These are phyloP conservation scores for Bostrychus sinensis DNA, from an alignment of 2,113 vertebrate species.

Conservation along the genomic window DNA sequence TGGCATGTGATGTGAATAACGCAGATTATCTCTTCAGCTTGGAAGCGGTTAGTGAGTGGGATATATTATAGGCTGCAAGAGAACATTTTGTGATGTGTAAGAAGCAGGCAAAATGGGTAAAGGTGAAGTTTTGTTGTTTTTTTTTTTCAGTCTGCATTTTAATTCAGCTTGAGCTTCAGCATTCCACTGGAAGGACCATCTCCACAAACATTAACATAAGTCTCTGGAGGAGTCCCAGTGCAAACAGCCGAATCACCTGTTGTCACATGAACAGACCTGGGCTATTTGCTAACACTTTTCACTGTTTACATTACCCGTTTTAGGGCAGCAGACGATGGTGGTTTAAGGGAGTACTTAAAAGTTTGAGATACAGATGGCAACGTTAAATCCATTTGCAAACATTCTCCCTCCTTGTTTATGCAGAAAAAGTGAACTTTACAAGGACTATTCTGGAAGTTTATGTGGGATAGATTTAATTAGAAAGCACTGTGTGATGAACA, in stretches of 20 bases:
- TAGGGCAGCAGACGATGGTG: constrained; percentile 35
- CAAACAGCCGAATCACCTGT: constrained; percentile 46
- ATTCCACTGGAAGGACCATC: constrained; percentile 41
- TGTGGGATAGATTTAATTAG: neutral
- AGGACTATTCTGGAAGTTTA: neutral
- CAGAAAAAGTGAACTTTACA: constrained; percentile 1
- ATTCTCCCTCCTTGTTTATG: constrained; percentile 15
- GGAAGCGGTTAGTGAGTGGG: no score
- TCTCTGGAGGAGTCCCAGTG: constrained; percentile 9
- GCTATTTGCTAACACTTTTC: constrained; percentile 31
- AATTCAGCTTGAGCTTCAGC: neutral
- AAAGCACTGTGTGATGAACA: neutral
- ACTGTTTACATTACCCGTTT: constrained; percentile 32
- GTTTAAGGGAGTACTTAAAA: constrained; percentile 29
- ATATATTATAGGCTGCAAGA: no score
- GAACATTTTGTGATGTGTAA: no score
- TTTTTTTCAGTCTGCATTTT: no score
- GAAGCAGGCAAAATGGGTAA: no score
- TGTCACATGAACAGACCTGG: constrained; percentile 16
- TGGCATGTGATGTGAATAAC: no score
- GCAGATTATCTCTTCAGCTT: no score
- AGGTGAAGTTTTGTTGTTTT: no score
- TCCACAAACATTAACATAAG: constrained; percentile 30
- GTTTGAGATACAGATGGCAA: constrained; percentile 46
- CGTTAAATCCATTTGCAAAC: constrained; percentile 31